Conservation (phyloP, 2,113 vertebrate genomes). For the Apus apus region DNA sequence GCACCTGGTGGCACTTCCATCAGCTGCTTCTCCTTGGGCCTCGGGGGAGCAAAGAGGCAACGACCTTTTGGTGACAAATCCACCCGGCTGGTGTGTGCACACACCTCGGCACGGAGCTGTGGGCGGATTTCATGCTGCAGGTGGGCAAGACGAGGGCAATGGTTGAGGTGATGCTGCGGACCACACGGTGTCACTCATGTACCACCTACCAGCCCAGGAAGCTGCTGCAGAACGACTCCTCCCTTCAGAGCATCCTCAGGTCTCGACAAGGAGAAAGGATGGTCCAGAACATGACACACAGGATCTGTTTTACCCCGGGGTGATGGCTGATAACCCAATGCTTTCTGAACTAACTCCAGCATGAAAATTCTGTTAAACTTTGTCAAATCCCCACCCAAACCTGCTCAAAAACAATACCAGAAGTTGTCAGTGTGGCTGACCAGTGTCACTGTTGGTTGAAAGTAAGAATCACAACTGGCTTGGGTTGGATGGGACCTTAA, state of each 20-base stretch:
- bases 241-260: not conserved
- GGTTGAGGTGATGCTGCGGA: not conserved
- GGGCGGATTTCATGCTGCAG: not conserved
- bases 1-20: not conserved
- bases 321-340: not conserved
- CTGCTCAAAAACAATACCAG: not conserved
- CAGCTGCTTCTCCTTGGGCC: not conserved
- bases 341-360: not conserved
- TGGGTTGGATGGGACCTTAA: too few species aligned
- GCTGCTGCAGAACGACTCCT: not conserved
- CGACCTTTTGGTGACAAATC: not conserved
- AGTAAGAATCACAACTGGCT: not conserved
- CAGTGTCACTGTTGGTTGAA: not conserved
- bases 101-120: accelerated
- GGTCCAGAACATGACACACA: not conserved
- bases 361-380: accelerated
- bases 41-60: not conserved
- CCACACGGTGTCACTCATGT: slow-evolving; percentile 29
- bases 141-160: accelerated
- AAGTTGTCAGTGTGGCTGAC: not conserved
- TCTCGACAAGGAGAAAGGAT: not conserved
- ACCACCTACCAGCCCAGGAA: not conserved
- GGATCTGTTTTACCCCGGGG: not conserved
- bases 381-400: not conserved
- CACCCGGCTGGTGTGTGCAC: too few species aligned